phyloP scores from a whole-genome alignment of 1,140 invertebrate genomes.

The Melipona quadrifasciata region DNA sequence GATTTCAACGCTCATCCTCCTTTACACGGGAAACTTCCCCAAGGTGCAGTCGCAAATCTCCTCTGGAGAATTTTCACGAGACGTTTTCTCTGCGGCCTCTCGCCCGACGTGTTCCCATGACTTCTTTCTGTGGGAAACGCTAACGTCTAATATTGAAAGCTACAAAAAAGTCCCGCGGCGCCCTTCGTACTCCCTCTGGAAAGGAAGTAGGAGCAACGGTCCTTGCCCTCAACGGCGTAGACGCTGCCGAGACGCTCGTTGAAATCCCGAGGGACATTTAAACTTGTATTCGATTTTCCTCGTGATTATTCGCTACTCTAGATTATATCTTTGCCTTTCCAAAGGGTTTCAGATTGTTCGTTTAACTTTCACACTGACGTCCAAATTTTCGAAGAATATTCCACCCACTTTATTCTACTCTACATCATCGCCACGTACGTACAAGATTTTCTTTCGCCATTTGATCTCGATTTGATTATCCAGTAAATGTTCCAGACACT shows the following conservation, averaged over 20 bases:
- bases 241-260: background rate
- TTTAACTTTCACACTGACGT: too few relatives aligned
- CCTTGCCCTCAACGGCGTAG: constrained; percentile 72
- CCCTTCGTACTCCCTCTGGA: constrained; percentile 64
- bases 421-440: too few relatives aligned
- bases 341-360: background rate
- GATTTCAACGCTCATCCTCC: background rate
- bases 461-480: too few relatives aligned
- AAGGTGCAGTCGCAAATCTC: constrained; percentile 64
- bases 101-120: constrained; percentile 64
- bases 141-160: constrained; percentile 79
- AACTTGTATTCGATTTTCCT: background rate
- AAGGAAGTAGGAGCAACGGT: constrained; percentile 76
- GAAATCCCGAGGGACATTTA: constrained; percentile 18
- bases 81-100: constrained; percentile 45
- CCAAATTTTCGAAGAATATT: background rate
- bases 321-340: background rate
- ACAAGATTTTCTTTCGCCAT: too few relatives aligned
- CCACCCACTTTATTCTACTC: background rate
- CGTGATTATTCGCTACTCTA: background rate
- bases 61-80: constrained; percentile 65
- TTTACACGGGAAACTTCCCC: constrained; percentile 49
- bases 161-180: constrained; percentile 75
- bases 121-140: constrained; percentile 79
- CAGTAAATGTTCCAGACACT: too few relatives aligned